Conservation (phyloP, 2,888 invertebrate genomes). For the Busseola fusca region DNA sequence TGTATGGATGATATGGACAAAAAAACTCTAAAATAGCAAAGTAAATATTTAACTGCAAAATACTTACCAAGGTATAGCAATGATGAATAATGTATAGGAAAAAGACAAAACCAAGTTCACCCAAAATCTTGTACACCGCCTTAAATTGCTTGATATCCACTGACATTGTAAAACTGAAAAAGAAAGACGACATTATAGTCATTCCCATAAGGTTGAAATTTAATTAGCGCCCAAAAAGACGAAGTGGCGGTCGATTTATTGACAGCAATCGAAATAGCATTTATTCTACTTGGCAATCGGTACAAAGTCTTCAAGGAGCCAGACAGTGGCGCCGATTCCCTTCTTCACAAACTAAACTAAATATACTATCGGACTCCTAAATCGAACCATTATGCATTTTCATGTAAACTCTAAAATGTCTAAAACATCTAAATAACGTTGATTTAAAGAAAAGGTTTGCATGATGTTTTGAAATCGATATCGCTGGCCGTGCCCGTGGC, state of each 20-base stretch:
- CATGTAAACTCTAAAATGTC: too few relatives aligned
- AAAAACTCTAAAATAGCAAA: not conserved
- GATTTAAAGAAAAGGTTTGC: too few relatives aligned
- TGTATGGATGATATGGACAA: not conserved
- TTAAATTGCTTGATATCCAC: constrained; percentile 82
- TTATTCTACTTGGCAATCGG: constrained; percentile 5
- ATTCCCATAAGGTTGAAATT: not conserved
- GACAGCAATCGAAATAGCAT: constrained; percentile 7
- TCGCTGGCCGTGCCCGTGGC: too few relatives aligned
- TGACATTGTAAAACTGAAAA: constrained; percentile 80
- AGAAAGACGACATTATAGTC: constrained; percentile 14
- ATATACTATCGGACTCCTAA: too few relatives aligned
- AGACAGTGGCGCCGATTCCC: not conserved
- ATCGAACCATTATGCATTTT: too few relatives aligned
- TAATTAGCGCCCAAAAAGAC: not conserved
- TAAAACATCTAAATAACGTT: too few relatives aligned
- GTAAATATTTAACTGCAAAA: not conserved
- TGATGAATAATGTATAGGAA: constrained; percentile 82
- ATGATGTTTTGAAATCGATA: too few relatives aligned
- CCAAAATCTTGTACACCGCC: constrained; percentile 81
- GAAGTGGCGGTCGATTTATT: not conserved
- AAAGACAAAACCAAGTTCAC: constrained; percentile 83
- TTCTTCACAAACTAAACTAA: too few relatives aligned
- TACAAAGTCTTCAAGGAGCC: not conserved
- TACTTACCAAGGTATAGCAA: constrained; percentile 84